Base-by-base conservation (phyloP, 2,888 invertebrate species). In the Aelia acuminata region DNA sequence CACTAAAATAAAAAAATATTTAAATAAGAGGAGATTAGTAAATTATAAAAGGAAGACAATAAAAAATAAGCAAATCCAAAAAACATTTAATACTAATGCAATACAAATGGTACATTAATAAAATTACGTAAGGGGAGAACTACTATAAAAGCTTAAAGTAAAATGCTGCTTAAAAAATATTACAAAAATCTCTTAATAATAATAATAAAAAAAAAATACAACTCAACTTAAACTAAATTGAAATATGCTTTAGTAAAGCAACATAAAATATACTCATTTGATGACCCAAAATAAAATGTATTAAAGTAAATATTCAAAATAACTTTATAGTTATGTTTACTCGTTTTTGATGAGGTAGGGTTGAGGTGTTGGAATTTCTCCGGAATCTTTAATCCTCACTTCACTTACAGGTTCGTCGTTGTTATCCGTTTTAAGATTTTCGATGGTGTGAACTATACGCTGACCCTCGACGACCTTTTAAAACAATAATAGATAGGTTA, bases 351-450 rank as follows among this genome's bases (percentile, higher is more conserved):
- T 93, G 91, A 94, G 94, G 93, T 97, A 98, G 88, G 98, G 98
- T 92, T 96, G 96, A 0, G 94, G 91, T 3, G 97, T 94, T 48
- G 93, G 92, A 92, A 97, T 94, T 26, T 94, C 94, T 48, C 96
- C 96, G 91, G 95, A 94, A 91, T 97, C 95, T 20, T 93, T 94
- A 91, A 99, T 98, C 43, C 95, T 94, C 80, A 99, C 96, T 92
- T 98, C 97, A 91, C 96, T 94, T 31, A 92, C 92, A n/a, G 99
- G 99, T 90, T 94, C 95, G 92, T 99, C 98, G 90, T 96, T 94
- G 70, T 94, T 92, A 91, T 95, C 96, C n/a, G 97, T 98, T 88
- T 93, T 93, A 3, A 93, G 92, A 49, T 92, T 93, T 92, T 98
- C 98, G 91, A 99, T 97, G 92, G 96, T 95, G 89, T 96, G 94